Evolutionary conservation across 2,888 invertebrate species (phyloP), one percentile per base, ranked within the genome.

Genomic region (Leucophora obtusa): DNA sequence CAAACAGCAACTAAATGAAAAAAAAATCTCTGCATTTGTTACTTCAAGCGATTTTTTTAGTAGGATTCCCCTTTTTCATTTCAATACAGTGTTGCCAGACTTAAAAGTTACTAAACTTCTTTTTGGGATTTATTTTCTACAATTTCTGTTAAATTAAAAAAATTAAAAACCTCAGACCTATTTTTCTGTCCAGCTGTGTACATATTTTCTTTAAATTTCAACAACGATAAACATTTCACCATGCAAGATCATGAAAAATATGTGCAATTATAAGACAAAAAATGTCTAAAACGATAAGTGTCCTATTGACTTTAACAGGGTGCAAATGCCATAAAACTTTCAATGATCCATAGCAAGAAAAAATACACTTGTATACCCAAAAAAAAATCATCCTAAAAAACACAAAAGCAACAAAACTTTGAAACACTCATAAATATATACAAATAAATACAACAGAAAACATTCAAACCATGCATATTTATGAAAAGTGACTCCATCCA

Each of bases 401-500:
- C 28, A 17, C 1, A 28, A 28, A 28, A 1, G 15, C 43, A 33
- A 33, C 18, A 51, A 50, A 65, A 65, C 3, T 15, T 9, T 28
- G 2, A 56, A 56, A 24, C n/a, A 56, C 21, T 8, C 24, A n/a
- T 15, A 56, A 8, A 53, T 14, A 54, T 17, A 35, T 1, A 21
- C 21, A 21, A 21, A 21, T 21, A 33, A 33, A 51, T 17, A 66
- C n/a, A 18, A 71, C 47, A 58, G 28, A 28, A 65, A 65, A 28
- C 24, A 62, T 63, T 56, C 17, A 63, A 56, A 73, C 56, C 56
- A 69, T 68, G 73, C 72, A 68, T 78, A 73, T 78, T 78, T 78
- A 78, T 73, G 62, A 78, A 78, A 68, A 78, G 60, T 68, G 68
- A 73, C 63, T 78, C 28, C 62, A 69, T 51, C 68, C 62, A 68